Conservation (phyloP, 2,113 vertebrate species). For the Carettochelys insculpta region DNA sequence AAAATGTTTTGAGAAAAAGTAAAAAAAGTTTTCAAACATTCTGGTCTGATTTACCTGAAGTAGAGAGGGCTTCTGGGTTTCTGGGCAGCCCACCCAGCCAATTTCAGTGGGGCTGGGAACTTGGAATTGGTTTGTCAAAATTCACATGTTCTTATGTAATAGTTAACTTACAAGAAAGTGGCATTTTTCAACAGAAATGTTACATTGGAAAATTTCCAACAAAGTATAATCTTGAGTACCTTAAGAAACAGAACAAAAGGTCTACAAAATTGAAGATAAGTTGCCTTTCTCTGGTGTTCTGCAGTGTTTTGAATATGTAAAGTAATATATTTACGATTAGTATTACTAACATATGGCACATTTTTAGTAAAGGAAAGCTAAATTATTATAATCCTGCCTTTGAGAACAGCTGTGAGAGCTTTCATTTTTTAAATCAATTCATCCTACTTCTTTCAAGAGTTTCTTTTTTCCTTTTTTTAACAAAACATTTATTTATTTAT, state of each 20-base stretch:
- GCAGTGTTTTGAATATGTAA: background rate
- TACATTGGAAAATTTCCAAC: background rate
- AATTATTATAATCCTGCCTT: conserved; percentile 34
- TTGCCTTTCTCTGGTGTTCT: too few relatives aligned
- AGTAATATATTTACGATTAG: background rate
- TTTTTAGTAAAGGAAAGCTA: background rate
- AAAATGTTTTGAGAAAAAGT: background rate
- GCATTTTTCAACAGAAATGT: background rate
- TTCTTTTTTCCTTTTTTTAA: too few relatives aligned
- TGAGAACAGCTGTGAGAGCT: conserved; percentile 49
- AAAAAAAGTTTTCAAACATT: background rate
- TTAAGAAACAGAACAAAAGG: background rate
- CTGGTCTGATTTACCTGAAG: background rate
- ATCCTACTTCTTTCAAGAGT: conserved; percentile 44
- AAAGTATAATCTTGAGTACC: background rate
- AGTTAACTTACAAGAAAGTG: background rate
- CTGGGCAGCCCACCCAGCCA: background rate
- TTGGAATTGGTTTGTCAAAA: background rate
- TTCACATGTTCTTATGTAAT: background rate
- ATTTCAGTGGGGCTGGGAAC: background rate
- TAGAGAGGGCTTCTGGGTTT: background rate
- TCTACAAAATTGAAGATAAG: conserved; percentile 46
- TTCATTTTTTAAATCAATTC: conserved; percentile 40
- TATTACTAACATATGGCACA: background rate
- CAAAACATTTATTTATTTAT: conserved; percentile 54